Evolutionary conservation across 2,797 vertebrate genomes (phyloP).

Genomic region (Sebastolobus altivelis): DNA sequence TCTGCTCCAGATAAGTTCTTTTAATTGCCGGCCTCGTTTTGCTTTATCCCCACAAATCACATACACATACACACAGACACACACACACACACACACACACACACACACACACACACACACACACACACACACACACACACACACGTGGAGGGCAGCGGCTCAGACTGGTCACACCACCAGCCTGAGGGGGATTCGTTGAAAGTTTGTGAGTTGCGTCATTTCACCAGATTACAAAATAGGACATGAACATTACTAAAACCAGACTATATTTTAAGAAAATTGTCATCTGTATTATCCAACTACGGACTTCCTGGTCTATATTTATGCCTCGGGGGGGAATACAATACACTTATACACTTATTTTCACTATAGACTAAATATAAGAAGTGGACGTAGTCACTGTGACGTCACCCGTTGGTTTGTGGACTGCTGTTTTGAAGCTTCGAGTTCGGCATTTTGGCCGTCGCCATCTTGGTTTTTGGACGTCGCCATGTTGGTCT

Average conservation of each 20-base stretch:
- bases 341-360: not conserved
- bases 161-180: conserved; percentile 24
- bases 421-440: accelerated
- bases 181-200: not conserved
- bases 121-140: conserved; percentile 19
- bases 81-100: conserved; percentile 20
- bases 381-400: too few relatives aligned
- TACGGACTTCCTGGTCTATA: conserved; percentile 11
- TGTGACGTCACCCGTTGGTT: too few relatives aligned
- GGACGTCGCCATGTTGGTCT: too few relatives aligned
- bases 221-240: conserved; percentile 31
- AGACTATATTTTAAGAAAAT: not conserved
- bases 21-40: conserved; percentile 33
- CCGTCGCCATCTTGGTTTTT: too few relatives aligned
- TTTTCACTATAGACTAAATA: too few relatives aligned
- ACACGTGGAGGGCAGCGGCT: conserved; percentile 11
- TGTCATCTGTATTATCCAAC: not conserved
- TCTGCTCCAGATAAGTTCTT: conserved; percentile 44
- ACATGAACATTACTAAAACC: not conserved
- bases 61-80: not conserved
- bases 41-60: not conserved
- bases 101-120: conserved; percentile 7
- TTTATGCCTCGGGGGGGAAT: not conserved
- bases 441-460: too few relatives aligned
- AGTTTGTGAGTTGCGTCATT: conserved; percentile 14